Conservation (phyloP, 2,888 invertebrate genomes). For the Amphipoea lucens region DNA sequence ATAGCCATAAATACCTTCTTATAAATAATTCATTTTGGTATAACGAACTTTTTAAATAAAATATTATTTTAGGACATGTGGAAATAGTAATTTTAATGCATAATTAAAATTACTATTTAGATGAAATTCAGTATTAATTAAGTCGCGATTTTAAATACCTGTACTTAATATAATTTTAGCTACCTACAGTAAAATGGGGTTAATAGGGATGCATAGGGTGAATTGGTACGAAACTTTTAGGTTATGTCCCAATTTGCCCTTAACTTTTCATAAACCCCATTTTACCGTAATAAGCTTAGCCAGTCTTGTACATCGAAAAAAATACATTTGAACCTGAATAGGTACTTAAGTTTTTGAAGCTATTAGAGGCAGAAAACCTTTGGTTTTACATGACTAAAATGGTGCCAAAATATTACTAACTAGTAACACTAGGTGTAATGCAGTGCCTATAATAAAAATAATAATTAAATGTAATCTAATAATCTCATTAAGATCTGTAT, state of each 20-base stretch:
- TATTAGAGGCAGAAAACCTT: conserved; percentile 58
- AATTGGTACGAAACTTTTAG: not conserved
- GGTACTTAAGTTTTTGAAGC: conserved; percentile 41
- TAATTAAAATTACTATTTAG: conserved; percentile 24
- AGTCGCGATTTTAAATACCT: conserved; percentile 25
- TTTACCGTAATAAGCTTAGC: not conserved
- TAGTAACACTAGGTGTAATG: conserved; percentile 53
- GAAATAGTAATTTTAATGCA: not conserved
- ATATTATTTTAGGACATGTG: conserved; percentile 23
- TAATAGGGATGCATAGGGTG: not conserved
- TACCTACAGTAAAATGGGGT: not conserved
- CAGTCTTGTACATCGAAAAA: conserved; percentile 13
- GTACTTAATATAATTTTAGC: not conserved
- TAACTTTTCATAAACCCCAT: not conserved
- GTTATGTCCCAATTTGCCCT: not conserved
- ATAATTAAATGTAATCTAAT: conserved; percentile 46
- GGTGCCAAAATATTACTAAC: conserved; percentile 68
- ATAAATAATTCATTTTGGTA: conserved; percentile 15
- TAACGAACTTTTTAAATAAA: conserved; percentile 14
- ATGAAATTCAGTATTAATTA: conserved; percentile 55
- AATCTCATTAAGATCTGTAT: conserved; percentile 72
- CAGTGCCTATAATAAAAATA: conserved; percentile 65
- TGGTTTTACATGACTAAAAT: conserved; percentile 61
- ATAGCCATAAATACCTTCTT: not conserved
- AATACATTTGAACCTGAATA: not conserved